Evolutionary conservation across 64 coral and sea anemone species (phyloP).

Genomic region (Exaiptasia diaphana): DNA sequence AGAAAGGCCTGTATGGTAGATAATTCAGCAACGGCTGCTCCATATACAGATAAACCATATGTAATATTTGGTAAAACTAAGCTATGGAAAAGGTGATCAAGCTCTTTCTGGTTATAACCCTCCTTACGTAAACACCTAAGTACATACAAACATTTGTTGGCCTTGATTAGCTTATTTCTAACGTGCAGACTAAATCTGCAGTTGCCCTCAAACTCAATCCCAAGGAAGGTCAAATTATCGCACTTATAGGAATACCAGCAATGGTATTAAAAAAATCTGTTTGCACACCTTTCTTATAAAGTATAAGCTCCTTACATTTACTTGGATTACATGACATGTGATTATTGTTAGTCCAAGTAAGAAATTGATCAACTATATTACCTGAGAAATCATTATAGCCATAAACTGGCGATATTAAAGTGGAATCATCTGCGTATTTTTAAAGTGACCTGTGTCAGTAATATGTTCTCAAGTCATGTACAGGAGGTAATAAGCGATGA

Average conservation of each 20-base stretch:
- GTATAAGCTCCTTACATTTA: constrained; percentile 27
- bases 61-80: constrained; percentile 46
- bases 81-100: constrained; percentile 3
- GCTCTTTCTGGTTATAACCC: constrained; percentile 12
- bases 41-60: constrained; percentile 56
- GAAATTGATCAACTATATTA: constrained; percentile 30
- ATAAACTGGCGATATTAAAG: constrained; percentile 3
- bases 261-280: not conserved
- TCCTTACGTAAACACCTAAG: constrained; percentile 16
- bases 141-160: constrained; percentile 3
- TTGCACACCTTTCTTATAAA: constrained; percentile 15
- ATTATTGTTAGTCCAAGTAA: constrained; percentile 22
- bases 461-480: too few relatives aligned
- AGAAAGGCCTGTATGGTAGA: constrained; percentile 29
- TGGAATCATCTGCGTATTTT: constrained; percentile 39
- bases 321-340: constrained; percentile 30
- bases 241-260: not conserved
- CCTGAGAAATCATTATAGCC: not conserved
- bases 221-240: not conserved
- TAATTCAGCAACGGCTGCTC: constrained; percentile 29
- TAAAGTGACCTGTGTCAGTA: too few relatives aligned
- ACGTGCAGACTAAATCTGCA: constrained; percentile 11
- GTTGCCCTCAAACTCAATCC: constrained; percentile 13
- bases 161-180: not conserved
- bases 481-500: too few relatives aligned